These are phyloP conservation scores for Craterocephalus amniculus DNA, from an alignment of 2,797 vertebrate species.

Conservation along the genomic window DNA sequence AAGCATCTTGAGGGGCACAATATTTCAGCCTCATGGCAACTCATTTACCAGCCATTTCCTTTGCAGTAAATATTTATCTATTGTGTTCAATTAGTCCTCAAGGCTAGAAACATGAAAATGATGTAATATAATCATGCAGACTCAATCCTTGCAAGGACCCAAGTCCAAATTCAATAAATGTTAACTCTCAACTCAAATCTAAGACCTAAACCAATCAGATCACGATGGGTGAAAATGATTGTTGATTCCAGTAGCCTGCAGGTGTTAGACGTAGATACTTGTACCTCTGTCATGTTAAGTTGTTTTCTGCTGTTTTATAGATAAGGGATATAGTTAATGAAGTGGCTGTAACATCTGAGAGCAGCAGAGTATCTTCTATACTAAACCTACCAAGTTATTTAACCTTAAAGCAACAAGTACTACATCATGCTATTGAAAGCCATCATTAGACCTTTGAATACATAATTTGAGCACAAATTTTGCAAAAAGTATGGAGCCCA, in stretches of 20 bases:
- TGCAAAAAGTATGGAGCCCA: background rate
- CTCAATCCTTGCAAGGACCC: background rate
- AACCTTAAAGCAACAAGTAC: background rate
- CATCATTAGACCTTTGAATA: no score
- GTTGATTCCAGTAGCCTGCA: background rate
- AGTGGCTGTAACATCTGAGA: background rate
- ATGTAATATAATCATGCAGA: background rate
- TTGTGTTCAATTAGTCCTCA: background rate
- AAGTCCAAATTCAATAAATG: background rate
- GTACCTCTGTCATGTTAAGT: background rate
- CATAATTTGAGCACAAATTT: no score
- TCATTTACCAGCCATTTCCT: constrained; percentile 24
- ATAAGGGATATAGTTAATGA: background rate
- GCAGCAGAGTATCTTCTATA: background rate
- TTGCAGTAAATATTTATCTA: constrained; percentile 17
- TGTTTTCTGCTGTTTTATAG: background rate
- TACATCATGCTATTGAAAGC: background rate
- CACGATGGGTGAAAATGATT: background rate
- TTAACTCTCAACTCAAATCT: constrained; percentile 1
- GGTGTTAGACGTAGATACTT: background rate
- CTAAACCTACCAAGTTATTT: background rate
- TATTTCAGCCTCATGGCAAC: constrained; percentile 20
- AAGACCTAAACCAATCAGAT: background rate
- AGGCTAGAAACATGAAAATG: background rate
- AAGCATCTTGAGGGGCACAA: constrained; percentile 5